Base-by-base conservation (phyloP, 2,888 invertebrate species). In the Parnassius glacialis region DNA sequence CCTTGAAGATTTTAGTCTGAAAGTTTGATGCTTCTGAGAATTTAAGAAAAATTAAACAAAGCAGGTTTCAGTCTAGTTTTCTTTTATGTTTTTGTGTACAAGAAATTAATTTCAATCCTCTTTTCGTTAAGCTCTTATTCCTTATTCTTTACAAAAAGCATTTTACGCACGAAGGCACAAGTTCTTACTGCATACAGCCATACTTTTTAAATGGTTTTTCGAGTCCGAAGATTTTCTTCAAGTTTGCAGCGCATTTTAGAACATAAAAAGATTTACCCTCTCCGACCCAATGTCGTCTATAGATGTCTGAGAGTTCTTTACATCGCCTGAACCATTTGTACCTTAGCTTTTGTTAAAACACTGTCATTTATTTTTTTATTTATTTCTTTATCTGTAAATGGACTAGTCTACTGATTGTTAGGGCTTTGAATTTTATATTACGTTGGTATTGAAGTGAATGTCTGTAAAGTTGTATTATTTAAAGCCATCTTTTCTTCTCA, bases 191-290 rank as follows among this genome's bases (percentile, higher is more conserved):
- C 51, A 47, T 52, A 13, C 56, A 52, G 52, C 16, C 50, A 25
- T 52, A 45, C 61, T 57, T 57, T 34, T 56, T 61, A 61, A 61
- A 61, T 52, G 61, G 52, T 61, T 61, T 61, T 52, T 52, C 57
- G 48, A 57, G 57, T 57, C 52, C 47, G 61, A 52, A 56, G 52
- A 52, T 57, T 61, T 61, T 42, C 61, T 57, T 61, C 52, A 10
- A 57, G 57, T 57, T 61, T 57, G n/a, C 61, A 52, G 45, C 52
- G 45, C 48, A 34, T 52, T 61, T 61, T 61, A 61, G 61, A 52
- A 52, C 52, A 52, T 47, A 61, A 61, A 61, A 61, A 52, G 52
- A 61, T 52, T 52, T 57, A 61, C 57, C 57, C 61, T 61, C 47
- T 52, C 61, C 41, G 57, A 61, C 57, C 57, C 47, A 45, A 42